phyloP scores from a whole-genome alignment of 2,113 vertebrate species.

The Talpa occidentalis region DNA sequence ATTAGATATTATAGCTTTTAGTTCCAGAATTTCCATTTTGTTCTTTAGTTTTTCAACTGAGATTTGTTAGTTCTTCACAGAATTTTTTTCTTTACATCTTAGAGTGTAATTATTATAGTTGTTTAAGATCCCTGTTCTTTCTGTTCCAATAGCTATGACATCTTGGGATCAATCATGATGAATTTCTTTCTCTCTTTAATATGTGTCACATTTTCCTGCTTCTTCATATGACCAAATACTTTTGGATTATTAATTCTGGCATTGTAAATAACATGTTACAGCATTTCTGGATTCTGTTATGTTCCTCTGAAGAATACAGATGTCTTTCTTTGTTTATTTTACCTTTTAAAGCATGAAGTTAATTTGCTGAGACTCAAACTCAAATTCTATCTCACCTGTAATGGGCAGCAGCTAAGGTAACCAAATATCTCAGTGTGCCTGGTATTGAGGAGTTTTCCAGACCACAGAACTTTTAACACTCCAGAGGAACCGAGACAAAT shows the following conservation, averaged over 20 bases:
- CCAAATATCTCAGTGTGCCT: background rate
- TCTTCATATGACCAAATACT: conserved; percentile 16
- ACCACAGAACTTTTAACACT: background rate
- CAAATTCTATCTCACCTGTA: conserved; percentile 7
- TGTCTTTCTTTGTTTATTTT: conserved; percentile 34
- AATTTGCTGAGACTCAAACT: background rate
- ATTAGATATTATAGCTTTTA: conserved; percentile 51
- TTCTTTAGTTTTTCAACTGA: conserved; percentile 30
- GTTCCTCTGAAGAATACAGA: background rate
- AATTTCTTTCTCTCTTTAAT: conserved; percentile 38
- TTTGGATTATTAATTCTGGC: background rate
- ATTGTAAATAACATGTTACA: conserved; percentile 24
- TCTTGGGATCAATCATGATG: background rate
- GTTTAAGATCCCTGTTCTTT: background rate
- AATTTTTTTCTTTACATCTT: conserved; percentile 16
- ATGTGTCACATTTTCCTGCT: background rate
- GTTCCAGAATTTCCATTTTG: conserved; percentile 46
- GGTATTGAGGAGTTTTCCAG: background rate
- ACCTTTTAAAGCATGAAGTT: conserved; percentile 37
- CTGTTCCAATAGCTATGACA: background rate
- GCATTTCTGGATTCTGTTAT: conserved; percentile 27
- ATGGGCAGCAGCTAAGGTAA: background rate
- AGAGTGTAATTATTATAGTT: background rate
- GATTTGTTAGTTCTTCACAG: conserved; percentile 29
- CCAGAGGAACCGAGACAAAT: background rate